Evolutionary conservation across 2,888 invertebrate species (phyloP).

Genomic region (Thelaira solivaga): DNA sequence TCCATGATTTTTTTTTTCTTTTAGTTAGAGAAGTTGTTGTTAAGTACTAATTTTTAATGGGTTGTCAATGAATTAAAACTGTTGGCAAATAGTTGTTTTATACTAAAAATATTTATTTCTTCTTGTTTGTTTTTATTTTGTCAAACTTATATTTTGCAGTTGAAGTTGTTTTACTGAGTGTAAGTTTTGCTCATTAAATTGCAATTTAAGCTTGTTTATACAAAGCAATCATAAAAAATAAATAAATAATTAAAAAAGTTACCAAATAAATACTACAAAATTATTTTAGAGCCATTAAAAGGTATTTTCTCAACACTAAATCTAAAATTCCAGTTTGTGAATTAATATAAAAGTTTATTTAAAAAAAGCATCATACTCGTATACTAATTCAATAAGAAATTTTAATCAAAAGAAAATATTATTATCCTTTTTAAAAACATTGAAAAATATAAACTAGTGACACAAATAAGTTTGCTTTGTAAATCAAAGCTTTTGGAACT

Average conservation of each 20-base stretch:
- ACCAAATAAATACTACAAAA: conserved; percentile 11
- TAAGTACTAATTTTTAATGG: conserved; percentile 41
- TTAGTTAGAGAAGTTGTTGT: conserved; percentile 8
- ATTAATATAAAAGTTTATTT: too few relatives aligned
- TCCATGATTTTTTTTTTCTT: conserved; percentile 26
- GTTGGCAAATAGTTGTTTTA: conserved; percentile 37
- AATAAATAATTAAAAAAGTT: conserved; percentile 44
- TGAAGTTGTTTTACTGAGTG: too few relatives aligned
- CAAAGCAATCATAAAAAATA: conserved; percentile 7
- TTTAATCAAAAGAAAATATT: too few relatives aligned
- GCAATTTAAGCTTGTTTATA: conserved; percentile 30
- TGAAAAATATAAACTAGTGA: too few relatives aligned
- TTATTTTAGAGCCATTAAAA: conserved; percentile 35
- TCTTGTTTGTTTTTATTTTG: not conserved
- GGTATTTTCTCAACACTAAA: conserved; percentile 35
- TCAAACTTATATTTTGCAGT: not conserved
- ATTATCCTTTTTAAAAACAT: too few relatives aligned
- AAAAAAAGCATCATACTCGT: too few relatives aligned
- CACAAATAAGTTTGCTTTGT: too few relatives aligned
- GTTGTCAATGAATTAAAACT: conserved; percentile 46
- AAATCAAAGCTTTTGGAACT: too few relatives aligned
- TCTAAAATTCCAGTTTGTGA: conserved; percentile 24
- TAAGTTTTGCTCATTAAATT: conserved; percentile 18
- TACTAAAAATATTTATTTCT: not conserved
- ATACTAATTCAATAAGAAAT: too few relatives aligned